Evolutionary conservation across 37 sponge, comb jelly and placozoan genomes (phyloP).

Genomic region (Beroe forskalii): DNA sequence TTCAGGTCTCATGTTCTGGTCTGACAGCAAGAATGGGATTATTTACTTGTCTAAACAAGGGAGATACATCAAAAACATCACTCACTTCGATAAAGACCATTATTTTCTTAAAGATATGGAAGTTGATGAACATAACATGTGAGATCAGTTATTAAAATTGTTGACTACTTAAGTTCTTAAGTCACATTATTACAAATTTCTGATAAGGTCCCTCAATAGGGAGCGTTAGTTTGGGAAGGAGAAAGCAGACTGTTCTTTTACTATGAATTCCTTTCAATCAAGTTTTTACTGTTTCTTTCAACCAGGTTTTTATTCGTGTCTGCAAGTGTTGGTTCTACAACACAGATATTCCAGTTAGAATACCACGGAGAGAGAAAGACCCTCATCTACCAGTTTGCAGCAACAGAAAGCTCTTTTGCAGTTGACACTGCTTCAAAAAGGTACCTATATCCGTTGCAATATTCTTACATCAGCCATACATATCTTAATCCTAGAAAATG

Average conservation of each 20-base stretch:
- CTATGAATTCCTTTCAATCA: no score
- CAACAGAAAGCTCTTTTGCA: not conserved
- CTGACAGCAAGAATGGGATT: not conserved
- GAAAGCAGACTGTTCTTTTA: no score
- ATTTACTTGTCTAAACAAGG: not conserved
- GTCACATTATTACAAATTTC: no score
- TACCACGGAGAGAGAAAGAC: not conserved
- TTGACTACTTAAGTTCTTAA: no score
- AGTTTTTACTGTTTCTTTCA: no score
- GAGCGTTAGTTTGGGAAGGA: no score
- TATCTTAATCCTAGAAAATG: no score
- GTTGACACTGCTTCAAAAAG: not conserved
- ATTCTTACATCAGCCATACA: no score
- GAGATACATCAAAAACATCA: not conserved
- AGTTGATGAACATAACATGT: not conserved
- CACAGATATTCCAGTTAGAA: conserved; percentile 11
- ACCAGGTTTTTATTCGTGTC: conserved; percentile 19
- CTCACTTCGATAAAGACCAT: not conserved
- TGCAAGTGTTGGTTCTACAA: not conserved
- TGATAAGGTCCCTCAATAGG: no score
- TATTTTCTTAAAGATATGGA: not conserved
- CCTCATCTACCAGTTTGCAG: not conserved
- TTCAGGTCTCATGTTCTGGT: conserved; percentile 15
- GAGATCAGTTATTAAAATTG: not conserved
- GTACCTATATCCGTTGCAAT: no score